Evolutionary conservation across 2,113 vertebrate species (phyloP).

Genomic region (Rhipidura dahli): DNA sequence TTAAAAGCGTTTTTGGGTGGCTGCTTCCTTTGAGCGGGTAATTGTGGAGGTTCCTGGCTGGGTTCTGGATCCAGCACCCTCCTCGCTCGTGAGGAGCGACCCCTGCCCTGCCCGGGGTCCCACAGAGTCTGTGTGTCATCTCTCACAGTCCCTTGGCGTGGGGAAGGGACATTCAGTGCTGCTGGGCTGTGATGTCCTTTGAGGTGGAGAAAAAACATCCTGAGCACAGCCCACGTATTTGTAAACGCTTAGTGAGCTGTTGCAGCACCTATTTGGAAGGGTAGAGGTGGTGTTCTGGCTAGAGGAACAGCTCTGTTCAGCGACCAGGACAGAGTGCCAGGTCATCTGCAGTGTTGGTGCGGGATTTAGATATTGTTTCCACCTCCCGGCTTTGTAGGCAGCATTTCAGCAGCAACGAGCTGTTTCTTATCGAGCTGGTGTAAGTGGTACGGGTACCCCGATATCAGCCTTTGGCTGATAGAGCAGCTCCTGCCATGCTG

Average conservation of each 20-base stretch:
- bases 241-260: rapidly evolving
- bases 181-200: background rate
- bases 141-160: rapidly evolving
- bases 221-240: rapidly evolving
- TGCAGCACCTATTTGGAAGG: background rate
- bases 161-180: rapidly evolving
- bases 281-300: background rate
- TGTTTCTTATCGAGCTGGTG: background rate
- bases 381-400: background rate
- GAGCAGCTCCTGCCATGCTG: background rate
- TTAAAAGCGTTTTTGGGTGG: background rate
- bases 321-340: background rate
- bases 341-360: background rate
- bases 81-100: rapidly evolving
- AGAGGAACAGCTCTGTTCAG: background rate
- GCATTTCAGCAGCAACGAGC: rapidly evolving
- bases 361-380: rapidly evolving
- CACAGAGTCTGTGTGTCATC: rapidly evolving
- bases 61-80: background rate
- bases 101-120: background rate
- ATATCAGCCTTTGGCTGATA: background rate
- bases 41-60: background rate
- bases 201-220: background rate
- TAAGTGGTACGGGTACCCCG: background rate
- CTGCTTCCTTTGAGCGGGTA: rapidly evolving